phyloP scores from a whole-genome alignment of 1,140 invertebrate genomes.

The Ostrea denselamellosa region DNA sequence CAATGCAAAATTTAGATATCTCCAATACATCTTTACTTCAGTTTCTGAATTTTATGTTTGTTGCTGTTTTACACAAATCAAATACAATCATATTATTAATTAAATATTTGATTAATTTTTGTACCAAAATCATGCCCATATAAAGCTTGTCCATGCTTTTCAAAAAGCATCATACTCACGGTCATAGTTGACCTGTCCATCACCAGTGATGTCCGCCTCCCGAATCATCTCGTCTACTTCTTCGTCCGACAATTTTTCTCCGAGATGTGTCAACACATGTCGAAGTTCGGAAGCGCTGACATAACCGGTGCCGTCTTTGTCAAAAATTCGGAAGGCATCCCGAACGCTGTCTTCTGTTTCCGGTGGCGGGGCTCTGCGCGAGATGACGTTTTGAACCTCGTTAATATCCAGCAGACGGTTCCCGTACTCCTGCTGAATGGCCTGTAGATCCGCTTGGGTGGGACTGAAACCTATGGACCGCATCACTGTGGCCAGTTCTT shows the following conservation, averaged over 20 bases:
- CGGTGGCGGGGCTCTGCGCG: constrained; percentile 99
- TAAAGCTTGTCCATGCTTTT: background rate
- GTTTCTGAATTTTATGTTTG: too few relatives aligned
- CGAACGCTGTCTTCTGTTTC: constrained; percentile 98
- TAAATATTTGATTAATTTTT: background rate
- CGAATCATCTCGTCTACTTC: constrained; percentile 96
- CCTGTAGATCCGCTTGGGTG: constrained; percentile 98
- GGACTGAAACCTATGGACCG: constrained; percentile 99
- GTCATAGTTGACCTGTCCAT: constrained; percentile 79
- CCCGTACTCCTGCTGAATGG: constrained; percentile 99
- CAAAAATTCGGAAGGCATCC: constrained; percentile 98
- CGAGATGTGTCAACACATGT: constrained; percentile 93
- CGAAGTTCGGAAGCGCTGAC: constrained; percentile 68
- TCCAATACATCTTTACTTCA: too few relatives aligned
- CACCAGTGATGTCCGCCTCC: constrained; percentile 93
- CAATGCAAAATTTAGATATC: too few relatives aligned
- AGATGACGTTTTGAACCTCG: constrained; percentile 89
- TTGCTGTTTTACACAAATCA: too few relatives aligned
- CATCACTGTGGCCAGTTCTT: constrained; percentile 99
- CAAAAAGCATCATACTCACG: constrained; percentile 51
- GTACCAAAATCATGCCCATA: background rate
- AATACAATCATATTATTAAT: background rate
- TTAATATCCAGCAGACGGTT: constrained; percentile 88
- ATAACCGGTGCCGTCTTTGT: constrained; percentile 97
- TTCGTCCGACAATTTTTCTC: constrained; percentile 92